Base-by-base conservation (phyloP, 2,113 vertebrate species). In the Hyla sarda region DNA sequence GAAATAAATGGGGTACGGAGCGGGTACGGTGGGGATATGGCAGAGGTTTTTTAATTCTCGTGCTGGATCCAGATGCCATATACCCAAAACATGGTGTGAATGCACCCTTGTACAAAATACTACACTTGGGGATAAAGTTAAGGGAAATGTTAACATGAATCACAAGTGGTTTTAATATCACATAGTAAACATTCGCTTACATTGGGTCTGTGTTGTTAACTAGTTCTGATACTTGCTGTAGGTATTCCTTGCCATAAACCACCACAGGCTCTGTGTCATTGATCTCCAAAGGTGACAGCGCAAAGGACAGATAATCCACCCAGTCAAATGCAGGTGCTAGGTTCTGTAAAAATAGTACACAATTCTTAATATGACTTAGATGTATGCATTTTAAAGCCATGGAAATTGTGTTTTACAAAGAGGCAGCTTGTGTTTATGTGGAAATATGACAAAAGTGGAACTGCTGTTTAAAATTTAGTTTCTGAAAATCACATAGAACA, bases 221-320 rank as follows among this genome's bases (percentile, higher is more conserved):
- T 90, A 99, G 96, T 16, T 98, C 95, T 0, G 98, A 99, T 86
- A 99, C 95, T 90, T 96, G 96, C 88, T 97, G 96, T 82, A 99
- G 93, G 85, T 99, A 99, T 47, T 96, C 95, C 21, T 89, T 95
- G 89, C 97, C 96, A 0, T 98, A 99, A 3, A 99, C 93, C 72
- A 99, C 98, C 60, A 99, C 96, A 0, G 96, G 96, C 56, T 99
- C 98, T 0, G 93, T 95, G 79, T 97, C 96, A 0, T 95, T 91
- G 69, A 99, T 92, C 34, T 98, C 97, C 91, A 98, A 92, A 0
- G 98, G 98, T 9, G 96, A 93, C 81, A 99, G 90, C 10, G 95
- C 93, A 0, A 94, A 97, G n/a, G 93, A 93, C 88, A 99, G 92
- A 90, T 95, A 99, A 90, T 98, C 97, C 88, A 99, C 87, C 98